Percentiles rank a stretch among this genome's conserved stretches.
Conservation (phyloP, 2,113 vertebrate genomes). For the Macrotis lagotis region DNA sequence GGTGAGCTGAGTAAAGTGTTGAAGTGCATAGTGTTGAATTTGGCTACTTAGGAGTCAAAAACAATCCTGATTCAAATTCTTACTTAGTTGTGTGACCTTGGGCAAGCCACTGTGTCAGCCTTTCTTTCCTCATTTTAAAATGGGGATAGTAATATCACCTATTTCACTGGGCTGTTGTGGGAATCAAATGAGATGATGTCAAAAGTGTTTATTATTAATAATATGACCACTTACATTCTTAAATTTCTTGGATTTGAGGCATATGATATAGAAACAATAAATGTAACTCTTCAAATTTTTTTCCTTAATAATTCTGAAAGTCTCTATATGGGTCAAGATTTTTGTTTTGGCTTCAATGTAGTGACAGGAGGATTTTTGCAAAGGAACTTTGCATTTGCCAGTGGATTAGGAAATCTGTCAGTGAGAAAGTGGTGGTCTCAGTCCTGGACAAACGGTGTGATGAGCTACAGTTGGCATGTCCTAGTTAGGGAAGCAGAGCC, state of each 20-base stretch:
- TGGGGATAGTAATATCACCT: neutral
- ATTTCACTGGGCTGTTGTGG: neutral
- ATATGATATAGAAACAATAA: too few species aligned
- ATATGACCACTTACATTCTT: neutral
- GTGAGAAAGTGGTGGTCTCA: neutral
- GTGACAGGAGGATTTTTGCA: slow-evolving; percentile 48
- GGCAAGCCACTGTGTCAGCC: neutral
- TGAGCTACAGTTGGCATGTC: neutral
- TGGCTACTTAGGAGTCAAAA: neutral
- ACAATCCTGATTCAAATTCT: neutral
- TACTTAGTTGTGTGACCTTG: neutral
- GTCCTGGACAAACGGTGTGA: neutral
- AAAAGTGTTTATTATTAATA: neutral
- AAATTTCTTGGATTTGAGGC: neutral
- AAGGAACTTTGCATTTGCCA: neutral
- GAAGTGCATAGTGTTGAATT: neutral
- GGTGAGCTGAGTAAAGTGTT: neutral
- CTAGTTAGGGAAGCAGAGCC: neutral
- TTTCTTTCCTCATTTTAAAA: neutral
- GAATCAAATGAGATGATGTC: neutral
- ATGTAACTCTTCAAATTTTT: neutral
- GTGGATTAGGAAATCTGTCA: slow-evolving; percentile 30
- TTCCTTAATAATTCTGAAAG: neutral
- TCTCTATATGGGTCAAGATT: neutral
- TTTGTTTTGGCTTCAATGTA: neutral